phyloP scores from a whole-genome alignment of 1,140 invertebrate species.

The Archivesica marissinica region DNA sequence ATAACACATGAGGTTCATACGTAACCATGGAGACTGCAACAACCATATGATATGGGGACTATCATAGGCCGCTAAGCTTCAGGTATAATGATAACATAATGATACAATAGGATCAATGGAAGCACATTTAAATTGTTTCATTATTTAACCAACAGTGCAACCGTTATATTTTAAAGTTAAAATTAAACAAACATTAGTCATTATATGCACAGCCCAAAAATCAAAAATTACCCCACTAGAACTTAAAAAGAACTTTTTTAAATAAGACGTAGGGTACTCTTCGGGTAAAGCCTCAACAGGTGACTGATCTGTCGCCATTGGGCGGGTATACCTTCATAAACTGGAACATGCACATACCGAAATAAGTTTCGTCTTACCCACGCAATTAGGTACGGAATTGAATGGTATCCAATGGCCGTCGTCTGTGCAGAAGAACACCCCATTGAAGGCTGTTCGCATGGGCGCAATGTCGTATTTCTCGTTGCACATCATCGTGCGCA shows the following conservation, averaged over 20 bases:
- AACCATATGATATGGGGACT: background rate
- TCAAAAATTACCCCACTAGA: no score
- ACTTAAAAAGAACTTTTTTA: no score
- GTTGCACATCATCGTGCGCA: slow-evolving; percentile 38
- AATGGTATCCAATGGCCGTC: slow-evolving; percentile 30
- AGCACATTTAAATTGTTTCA: no score
- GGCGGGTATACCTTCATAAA: no score
- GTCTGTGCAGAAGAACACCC: slow-evolving; percentile 24
- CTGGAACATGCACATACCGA: no score
- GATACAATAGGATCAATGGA: background rate
- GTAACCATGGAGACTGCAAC: background rate
- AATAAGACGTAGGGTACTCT: no score
- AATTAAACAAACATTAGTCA: background rate
- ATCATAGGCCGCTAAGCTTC: background rate
- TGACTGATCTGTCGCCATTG: no score
- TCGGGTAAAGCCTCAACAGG: no score
- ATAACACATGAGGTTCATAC: background rate
- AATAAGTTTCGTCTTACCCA: slow-evolving; percentile 30
- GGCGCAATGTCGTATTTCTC: background rate
- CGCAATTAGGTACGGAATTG: slow-evolving; percentile 38
- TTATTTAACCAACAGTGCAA: no score
- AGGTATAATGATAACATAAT: background rate
- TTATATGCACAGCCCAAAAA: background rate
- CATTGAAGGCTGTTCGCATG: slow-evolving; percentile 9
- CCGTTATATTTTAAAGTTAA: background rate